Evolutionary conservation across 53 echinoderm and acorn worm genomes (phyloP), one percentile per base, ranked within the genome.

Genomic region (Actinopyga echinites): DNA sequence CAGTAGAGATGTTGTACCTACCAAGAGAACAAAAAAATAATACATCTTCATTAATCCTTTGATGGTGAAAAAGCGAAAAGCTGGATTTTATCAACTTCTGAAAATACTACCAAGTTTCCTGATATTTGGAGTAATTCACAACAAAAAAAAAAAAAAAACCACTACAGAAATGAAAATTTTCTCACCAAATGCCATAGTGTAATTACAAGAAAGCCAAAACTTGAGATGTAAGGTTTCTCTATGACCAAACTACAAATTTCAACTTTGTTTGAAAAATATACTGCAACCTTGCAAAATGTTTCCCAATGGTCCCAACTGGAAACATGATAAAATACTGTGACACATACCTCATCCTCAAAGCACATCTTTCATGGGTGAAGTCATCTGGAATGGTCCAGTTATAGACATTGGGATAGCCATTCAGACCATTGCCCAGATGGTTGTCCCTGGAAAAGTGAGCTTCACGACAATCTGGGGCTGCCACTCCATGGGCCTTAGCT

Each of bases 1-100:
- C 97, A 35, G 97, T 96, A 10, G 97, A 96, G 32, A 96, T 96
- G 75, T 96, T 96, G 87, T 96, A 96, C 79, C 97, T 95, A 49
- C 11, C 7, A 60, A 84, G 4, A 29, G 49, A 49, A 15, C 15
- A 2, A 11, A 75, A 22, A 32, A 32, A 63, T 32, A 63, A 63
- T 11, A 63, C 29, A 30, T 30, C 15, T 12, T 63, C n/a, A 12
- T 49, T 40, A 40, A 4, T 40, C 5, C 5, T 4, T 40, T 40
- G 40, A 6, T 6, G 8, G 5, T 40, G 8, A 8, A 83, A 45
- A 54, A 9, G 23, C 3, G 32, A 56, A 5, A 4, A 30, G 54
- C 33, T 5, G 32, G 21, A 29, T 15, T 25, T 28, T 66, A 31
- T 4, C 67, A 66, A 32, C 30, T 32, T 32, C 30, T 17, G 61